Base-by-base conservation (phyloP, 2,113 vertebrate genomes). In the Boleophthalmus pectinirostris region DNA sequence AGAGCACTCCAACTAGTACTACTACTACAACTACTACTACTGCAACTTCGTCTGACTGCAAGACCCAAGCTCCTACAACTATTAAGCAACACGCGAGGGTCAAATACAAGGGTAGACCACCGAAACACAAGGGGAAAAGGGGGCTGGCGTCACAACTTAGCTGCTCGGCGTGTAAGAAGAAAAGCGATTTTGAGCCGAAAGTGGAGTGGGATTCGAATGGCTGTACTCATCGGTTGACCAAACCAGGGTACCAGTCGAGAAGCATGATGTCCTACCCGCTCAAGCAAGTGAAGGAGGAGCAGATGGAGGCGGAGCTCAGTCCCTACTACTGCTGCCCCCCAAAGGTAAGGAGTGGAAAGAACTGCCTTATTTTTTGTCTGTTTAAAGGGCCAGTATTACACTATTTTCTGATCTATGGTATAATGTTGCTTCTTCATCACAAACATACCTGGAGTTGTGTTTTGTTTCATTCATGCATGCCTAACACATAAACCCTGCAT, bases 251-350 rank as follows among this genome's bases (percentile, higher is more conserved):
- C 81, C 92, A 92, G 85, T 87, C 90, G 0, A 86, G 88, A 38
- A 86, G 89, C 78, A 80, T 93, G 90, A 82, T 92, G 4, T 89
- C 86, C 1, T 94, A 92, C 83, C 87, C 91, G 0, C 75, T 94
- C 10, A 93, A 93, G 70, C 78, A 89, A 60, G 89, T 94, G 43
- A 94, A 94, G 78, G 90, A 94, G 25, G 93, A 93, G 75, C 91
- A 88, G 77, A 78, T 92, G 72, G 90, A 95, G 68, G 86, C 87
- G 2, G 92, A 78, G 85, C 89, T 47, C 91, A 94, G 92, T 90
- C 94, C 94, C 0, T 91, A 92, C 75, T 94, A 94, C 71, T 93
- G 94, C 84, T 94, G 94, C 64, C 81, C 90, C 75, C 89, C 94
- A 5, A 58, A 58, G 56, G 56, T 58, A 58, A 58, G 54, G 29